Evolutionary conservation across 2,797 vertebrate species (phyloP), one percentile per base, ranked within the genome.

Genomic region (Pyrocephalus nanus): DNA sequence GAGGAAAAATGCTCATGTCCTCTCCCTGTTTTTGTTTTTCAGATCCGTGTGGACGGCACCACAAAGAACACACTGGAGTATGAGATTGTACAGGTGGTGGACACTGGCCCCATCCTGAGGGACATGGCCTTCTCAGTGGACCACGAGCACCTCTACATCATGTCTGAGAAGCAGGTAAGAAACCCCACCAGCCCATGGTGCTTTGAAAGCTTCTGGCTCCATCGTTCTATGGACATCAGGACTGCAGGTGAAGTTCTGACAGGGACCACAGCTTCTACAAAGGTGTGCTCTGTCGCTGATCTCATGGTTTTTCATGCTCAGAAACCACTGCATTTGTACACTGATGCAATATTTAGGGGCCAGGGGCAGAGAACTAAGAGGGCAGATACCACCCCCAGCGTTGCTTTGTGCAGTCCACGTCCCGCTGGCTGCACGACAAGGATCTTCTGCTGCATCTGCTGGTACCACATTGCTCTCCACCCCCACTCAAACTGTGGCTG

Each of bases 111-210:
- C 3, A 97, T 99, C 92, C 98, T 99, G 69, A 96, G 99, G 89
- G 99, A 99, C 93, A 99, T 99, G 99, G 99, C 98, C 77, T 99
- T 99, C 97, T 99, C 99, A 6, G 96, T 98, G 57, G 99, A 99
- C 93, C 98, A 99, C 2, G 98, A 99, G 36, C 98, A 99, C 86
- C 98, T 99, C 92, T 99, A 99, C 86, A 98, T 99, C 97, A 99
- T 99, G 99, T 99, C 99, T 12, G 99, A 99, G 95, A 99, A 97
- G 91, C 99, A 99, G 99, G 99, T 99, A 94, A 98, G 98, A 87
- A 75, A 3, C 26, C 4, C 6, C 6, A 2, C 13, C 43, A 57
- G 6, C 11, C 29, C 1, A 0, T 2, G 8, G 12, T 62, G 23
- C 48, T 90, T 19, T 15, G 8, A 30, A 88, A 60, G 18, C 32